Evolutionary conservation across 92 coral and sea anemone genomes (phyloP), one percentile per base, ranked within the genome.

Genomic region (Montipora capitata): DNA sequence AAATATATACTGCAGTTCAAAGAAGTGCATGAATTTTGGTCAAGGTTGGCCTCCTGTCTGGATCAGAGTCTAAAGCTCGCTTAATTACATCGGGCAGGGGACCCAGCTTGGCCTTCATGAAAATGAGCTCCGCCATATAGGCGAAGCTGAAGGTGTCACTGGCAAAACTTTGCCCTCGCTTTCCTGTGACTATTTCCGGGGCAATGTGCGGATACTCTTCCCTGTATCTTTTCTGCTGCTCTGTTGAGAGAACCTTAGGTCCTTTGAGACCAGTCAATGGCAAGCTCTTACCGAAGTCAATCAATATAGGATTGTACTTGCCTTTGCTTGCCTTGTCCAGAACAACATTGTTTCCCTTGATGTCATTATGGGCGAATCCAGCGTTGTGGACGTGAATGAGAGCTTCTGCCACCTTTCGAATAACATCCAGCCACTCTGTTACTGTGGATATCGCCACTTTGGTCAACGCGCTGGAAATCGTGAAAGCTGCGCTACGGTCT

Each of bases 341-440:
- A n/a, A 78, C 52, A 16, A 78, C 83, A 59, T 78, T 59, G 83
- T 59, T 78, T 10, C 16, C 48, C 70, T 78, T 58, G 43, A 78
- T 78, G 48, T 78, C 83, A 11, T 78, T 78, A 35, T 59, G 83
- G 2, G 61, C 12, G 71, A 78, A 78, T 43, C 70, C 49, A 38
- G 58, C 43, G 16, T 20, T 48, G 83, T 58, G 83, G 5, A 78
- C 83, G 39, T 78, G 18, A 3, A 27, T 17, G 16, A 78, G 39
- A 51, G 72, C 83, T 68, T 39, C 70, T 1, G 83, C 56, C 49
- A 78, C 67, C 40, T 78, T 78, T 13, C 1, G 8, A 54, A 77
- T 77, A 17, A 59, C 3, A 78, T 57, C 71, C 54, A 78, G 67
- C 83, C 72, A 78, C 15, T 27, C 58, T 38, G 13, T 41, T 18